phyloP scores from a whole-genome alignment of 2,113 vertebrate species.

The Bufo bufo region DNA sequence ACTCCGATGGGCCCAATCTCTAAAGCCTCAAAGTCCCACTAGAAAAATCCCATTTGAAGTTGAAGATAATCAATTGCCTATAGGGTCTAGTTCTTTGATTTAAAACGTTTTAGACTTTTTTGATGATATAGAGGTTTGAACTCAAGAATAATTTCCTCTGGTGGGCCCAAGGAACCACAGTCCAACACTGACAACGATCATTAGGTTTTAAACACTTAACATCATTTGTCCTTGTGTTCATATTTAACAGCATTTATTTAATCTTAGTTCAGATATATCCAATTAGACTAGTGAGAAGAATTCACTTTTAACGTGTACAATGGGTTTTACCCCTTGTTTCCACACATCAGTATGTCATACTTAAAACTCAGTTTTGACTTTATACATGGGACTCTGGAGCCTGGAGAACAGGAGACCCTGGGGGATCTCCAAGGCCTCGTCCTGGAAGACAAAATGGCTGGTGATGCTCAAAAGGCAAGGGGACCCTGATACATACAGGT shows the following conservation, averaged over 20 bases:
- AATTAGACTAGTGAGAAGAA: slow-evolving; percentile 31
- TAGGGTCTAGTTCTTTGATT: too few species aligned
- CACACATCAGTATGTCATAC: slow-evolving; percentile 48
- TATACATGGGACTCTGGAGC: slow-evolving; percentile 45
- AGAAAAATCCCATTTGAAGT: too few species aligned
- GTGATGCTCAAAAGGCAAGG: slow-evolving; percentile 51
- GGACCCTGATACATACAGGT: slow-evolving; percentile 46
- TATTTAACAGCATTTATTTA: slow-evolving; percentile 39
- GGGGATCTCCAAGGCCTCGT: slow-evolving; percentile 40
- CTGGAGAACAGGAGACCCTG: neutral
- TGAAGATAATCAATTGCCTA: too few species aligned
- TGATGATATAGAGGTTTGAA: too few species aligned
- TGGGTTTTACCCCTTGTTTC: slow-evolving; percentile 43
- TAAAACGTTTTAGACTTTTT: too few species aligned
- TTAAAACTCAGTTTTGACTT: slow-evolving; percentile 47
- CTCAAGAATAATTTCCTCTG: too few species aligned
- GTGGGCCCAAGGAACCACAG: too few species aligned
- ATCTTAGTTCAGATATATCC: slow-evolving; percentile 23
- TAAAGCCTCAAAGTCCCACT: too few species aligned
- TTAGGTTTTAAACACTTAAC: neutral
- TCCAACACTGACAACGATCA: neutral
- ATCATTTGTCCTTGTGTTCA: neutral
- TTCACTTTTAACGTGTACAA: slow-evolving; percentile 55
- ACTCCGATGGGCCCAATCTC: too few species aligned
- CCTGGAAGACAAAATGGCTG: slow-evolving; percentile 57